These are phyloP conservation scores for Theristicus caerulescens DNA, from an alignment of 2,113 vertebrate genomes.

Conservation along the genomic window DNA sequence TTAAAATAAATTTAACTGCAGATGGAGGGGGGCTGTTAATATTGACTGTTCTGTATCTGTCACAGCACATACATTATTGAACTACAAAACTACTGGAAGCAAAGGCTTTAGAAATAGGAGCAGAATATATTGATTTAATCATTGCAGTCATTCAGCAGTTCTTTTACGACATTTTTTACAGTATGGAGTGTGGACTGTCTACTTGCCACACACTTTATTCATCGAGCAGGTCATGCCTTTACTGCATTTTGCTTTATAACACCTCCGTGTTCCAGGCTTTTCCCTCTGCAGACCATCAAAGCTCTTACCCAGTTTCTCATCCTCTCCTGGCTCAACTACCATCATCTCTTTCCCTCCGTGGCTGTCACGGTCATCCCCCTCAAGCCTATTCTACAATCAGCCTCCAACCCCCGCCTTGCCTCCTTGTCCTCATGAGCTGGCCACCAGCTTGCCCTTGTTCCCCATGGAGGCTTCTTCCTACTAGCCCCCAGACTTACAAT, in stretches of 20 bases:
- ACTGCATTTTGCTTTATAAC: background rate
- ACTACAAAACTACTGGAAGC: constrained; percentile 35
- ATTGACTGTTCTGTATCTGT: constrained; percentile 33
- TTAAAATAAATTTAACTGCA: constrained; percentile 27
- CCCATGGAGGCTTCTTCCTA: background rate
- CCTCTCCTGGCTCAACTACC: background rate
- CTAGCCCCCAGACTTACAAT: background rate
- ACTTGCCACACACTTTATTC: background rate
- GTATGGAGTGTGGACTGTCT: background rate
- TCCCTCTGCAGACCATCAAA: background rate
- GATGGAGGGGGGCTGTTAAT: constrained; percentile 1
- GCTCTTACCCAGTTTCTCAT: background rate
- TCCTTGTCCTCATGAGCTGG: background rate
- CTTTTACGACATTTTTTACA: background rate
- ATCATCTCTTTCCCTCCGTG: background rate
- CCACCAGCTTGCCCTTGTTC: background rate
- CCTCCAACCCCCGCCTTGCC: background rate
- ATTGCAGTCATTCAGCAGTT: constrained; percentile 7
- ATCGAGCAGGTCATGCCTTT: background rate
- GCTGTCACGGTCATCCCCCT: background rate
- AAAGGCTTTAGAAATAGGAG: constrained; percentile 36
- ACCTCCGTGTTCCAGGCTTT: background rate
- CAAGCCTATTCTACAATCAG: background rate
- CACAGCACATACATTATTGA: constrained; percentile 28
- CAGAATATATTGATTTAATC: constrained; percentile 37